phyloP scores from a whole-genome alignment of 1,140 invertebrate genomes.

The Frieseomelitta varia region DNA sequence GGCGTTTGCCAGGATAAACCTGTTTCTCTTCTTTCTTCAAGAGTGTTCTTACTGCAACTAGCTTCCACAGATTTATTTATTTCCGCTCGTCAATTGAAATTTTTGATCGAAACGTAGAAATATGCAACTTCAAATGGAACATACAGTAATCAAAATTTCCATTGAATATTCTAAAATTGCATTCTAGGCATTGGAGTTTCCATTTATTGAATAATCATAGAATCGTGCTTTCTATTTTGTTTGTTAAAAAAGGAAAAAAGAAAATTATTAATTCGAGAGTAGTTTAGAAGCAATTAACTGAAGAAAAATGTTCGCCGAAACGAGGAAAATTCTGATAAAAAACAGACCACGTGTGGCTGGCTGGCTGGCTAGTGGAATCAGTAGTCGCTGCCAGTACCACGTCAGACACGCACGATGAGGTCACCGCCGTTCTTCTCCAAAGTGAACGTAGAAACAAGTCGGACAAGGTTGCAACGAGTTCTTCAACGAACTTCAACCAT shows the following conservation, averaged over 20 bases:
- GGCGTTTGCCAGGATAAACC: neutral
- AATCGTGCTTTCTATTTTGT: too few relatives aligned
- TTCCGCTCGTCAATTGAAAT: neutral
- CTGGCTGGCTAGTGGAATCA: conserved; percentile 42
- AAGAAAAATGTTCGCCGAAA: neutral
- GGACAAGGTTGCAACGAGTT: conserved; percentile 51
- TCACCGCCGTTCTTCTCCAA: conserved; percentile 49
- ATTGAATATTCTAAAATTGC: too few relatives aligned
- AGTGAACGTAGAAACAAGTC: conserved; percentile 48
- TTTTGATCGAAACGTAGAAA: neutral
- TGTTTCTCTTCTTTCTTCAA: neutral
- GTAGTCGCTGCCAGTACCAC: conserved; percentile 62
- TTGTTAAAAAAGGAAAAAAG: too few relatives aligned
- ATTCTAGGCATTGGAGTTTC: too few relatives aligned
- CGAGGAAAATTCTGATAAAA: conserved; percentile 36
- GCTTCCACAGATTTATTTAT: neutral
- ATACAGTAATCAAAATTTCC: too few relatives aligned
- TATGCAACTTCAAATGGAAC: too few relatives aligned
- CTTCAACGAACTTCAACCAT: conserved; percentile 24
- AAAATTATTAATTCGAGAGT: neutral
- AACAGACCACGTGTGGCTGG: conserved; percentile 37
- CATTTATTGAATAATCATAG: too few relatives aligned
- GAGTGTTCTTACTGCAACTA: neutral
- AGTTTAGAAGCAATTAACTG: neutral
- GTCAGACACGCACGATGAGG: conserved; percentile 64